Conservation (phyloP, 2,888 invertebrate species). For the Agrypnus murinus region DNA sequence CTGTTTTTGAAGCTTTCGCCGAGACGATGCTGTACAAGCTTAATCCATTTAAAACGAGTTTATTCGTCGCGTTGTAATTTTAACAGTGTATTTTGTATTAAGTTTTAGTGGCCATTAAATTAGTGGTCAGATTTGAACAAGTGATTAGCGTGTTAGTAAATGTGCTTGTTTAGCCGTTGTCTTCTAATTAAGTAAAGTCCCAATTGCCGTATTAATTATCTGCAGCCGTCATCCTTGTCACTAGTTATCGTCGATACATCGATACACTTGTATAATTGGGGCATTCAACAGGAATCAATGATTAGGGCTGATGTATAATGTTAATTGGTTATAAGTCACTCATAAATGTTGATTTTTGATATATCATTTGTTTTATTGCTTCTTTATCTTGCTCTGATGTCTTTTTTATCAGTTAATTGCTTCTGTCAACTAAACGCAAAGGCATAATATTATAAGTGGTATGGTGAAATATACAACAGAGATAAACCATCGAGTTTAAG, state of each 20-base stretch:
- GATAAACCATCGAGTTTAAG: conserved; percentile 18
- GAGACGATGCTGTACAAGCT: neutral
- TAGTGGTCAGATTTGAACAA: conserved; percentile 55
- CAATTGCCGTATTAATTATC: conserved; percentile 65
- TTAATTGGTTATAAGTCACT: conserved; percentile 58
- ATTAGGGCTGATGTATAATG: conserved; percentile 54
- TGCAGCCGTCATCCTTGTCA: conserved; percentile 55
- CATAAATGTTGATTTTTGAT: conserved; percentile 50
- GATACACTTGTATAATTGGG: conserved; percentile 59
- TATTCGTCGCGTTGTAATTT: conserved; percentile 21
- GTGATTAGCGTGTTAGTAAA: conserved; percentile 56
- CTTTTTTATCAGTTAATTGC: conserved; percentile 51
- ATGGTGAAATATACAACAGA: conserved; percentile 20
- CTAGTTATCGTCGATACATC: conserved; percentile 52
- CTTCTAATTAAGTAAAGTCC: conserved; percentile 64
- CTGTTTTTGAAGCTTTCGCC: conserved; percentile 4
- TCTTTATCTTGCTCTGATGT: conserved; percentile 49
- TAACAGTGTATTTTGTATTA: conserved; percentile 43
- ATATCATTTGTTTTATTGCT: conserved; percentile 50
- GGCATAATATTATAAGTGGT: conserved; percentile 19
- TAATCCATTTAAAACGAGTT: neutral
- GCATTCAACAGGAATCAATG: conserved; percentile 55
- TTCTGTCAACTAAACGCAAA: conserved; percentile 34
- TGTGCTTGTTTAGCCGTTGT: conserved; percentile 63
- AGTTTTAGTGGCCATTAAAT: conserved; percentile 54